Percentiles rank a stretch among this genome's conserved stretches.
phyloP scores from a whole-genome alignment of 1,140 invertebrate species.

The Drosophila pseudoananassae region DNA sequence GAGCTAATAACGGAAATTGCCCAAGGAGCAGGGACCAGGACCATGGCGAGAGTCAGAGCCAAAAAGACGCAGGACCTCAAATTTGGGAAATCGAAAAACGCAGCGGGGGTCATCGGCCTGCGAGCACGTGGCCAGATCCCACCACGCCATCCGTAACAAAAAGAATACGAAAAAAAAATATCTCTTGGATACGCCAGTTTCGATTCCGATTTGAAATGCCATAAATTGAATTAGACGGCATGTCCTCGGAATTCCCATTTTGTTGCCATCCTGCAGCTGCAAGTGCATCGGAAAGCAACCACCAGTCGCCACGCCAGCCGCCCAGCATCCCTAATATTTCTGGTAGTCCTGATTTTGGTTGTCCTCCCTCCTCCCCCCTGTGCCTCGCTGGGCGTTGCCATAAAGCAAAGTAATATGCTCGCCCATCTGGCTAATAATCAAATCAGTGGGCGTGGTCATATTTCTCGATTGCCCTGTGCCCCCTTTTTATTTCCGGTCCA shows the following conservation, averaged over 20 bases:
- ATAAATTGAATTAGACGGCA: conserved; percentile 75
- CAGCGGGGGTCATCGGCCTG: conserved; percentile 52
- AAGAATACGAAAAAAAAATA: conserved; percentile 2
- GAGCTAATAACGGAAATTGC: conserved; percentile 78
- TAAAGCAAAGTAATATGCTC: conserved; percentile 47
- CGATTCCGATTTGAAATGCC: conserved; percentile 65
- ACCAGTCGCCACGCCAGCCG: conserved; percentile 12
- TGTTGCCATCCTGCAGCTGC: conserved; percentile 49
- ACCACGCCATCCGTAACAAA: neutral
- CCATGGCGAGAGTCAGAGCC: too few species aligned
- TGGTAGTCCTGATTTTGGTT: neutral
- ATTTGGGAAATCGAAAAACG: conserved; percentile 41
- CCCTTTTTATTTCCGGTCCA: conserved; percentile 39
- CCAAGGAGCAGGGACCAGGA: conserved; percentile 24
- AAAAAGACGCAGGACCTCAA: conserved; percentile 11
- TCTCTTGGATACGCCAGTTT: neutral
- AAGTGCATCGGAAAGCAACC: conserved; percentile 58
- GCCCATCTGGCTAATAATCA: conserved; percentile 54
- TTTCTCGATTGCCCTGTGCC: conserved; percentile 27
- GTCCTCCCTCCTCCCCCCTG: neutral
- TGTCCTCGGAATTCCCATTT: conserved; percentile 4
- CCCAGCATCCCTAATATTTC: conserved; percentile 23
- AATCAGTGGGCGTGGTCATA: conserved; percentile 47
- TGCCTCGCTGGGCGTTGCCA: conserved; percentile 17
- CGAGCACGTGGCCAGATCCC: conserved; percentile 34